Evolutionary conservation across 2,113 vertebrate species (phyloP).

Genomic region (Pyxicephalus adspersus): DNA sequence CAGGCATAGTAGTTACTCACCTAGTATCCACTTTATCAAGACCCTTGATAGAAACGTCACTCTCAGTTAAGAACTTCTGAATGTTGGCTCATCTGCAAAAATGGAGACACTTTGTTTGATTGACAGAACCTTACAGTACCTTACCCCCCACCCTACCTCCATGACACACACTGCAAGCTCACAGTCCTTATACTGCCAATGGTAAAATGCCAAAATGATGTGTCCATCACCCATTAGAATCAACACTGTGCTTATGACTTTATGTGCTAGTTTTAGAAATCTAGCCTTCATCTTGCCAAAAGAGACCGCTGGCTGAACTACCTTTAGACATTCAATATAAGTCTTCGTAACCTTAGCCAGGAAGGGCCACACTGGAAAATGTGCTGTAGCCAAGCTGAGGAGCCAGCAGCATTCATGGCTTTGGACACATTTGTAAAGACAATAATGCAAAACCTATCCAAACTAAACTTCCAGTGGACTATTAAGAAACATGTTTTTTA

Average conservation of each 20-base stretch:
- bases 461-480: too few relatives aligned
- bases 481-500: too few relatives aligned
- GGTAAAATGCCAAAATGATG: too few relatives aligned
- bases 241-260: not conserved
- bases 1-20: not conserved
- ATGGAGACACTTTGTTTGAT: constrained; percentile 4
- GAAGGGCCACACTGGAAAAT: not conserved
- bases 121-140: not conserved
- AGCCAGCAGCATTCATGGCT: not conserved
- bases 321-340: not conserved
- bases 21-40: not conserved
- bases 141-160: not conserved
- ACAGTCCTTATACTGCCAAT: too few relatives aligned
- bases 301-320: constrained; percentile 18
- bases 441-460: too few relatives aligned
- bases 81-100: constrained; percentile 38
- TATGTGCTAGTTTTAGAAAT: not conserved
- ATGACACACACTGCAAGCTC: too few relatives aligned
- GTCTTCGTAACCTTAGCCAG: not conserved
- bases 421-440: too few relatives aligned
- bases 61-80: constrained; percentile 5
- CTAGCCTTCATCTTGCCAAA: not conserved
- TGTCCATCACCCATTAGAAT: too few relatives aligned
- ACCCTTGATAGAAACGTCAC: not conserved
- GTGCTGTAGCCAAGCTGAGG: not conserved